Percentiles rank a stretch among this genome's conserved stretches.
These are phyloP conservation scores for Marisa cornuarietis DNA, from an alignment of 1,140 invertebrate genomes.

Conservation along the genomic window DNA sequence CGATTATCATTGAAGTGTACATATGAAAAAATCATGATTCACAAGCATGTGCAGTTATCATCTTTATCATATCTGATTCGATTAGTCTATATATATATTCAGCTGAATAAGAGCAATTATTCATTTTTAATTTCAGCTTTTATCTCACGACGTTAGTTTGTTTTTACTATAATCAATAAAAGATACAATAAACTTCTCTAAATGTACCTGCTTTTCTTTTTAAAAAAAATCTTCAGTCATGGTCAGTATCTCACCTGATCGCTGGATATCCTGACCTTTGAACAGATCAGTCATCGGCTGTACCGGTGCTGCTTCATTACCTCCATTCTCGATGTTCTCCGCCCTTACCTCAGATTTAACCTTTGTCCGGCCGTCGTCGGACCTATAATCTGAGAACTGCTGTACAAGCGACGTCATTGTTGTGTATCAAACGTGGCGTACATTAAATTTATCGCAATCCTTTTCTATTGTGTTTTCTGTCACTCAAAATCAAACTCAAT, in stretches of 20 bases:
- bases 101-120: not conserved
- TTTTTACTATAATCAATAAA: not conserved
- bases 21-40: too few species aligned
- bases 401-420: too few species aligned
- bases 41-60: too few species aligned
- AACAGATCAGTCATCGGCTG: slow-evolving; percentile 24
- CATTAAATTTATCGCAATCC: too few species aligned
- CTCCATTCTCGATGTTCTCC: not conserved
- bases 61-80: too few species aligned
- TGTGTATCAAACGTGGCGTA: not conserved
- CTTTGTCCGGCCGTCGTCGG: slow-evolving; percentile 7
- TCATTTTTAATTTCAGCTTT: not conserved
- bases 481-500: too few species aligned
- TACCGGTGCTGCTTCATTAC: not conserved
- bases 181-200: not conserved
- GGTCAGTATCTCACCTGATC: slow-evolving; percentile 24
- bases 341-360: not conserved
- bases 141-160: not conserved
- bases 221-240: not conserved
- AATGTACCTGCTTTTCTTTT: not conserved
- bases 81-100: not conserved
- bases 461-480: too few species aligned
- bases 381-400: too few species aligned
- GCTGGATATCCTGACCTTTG: slow-evolving; percentile 16
- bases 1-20: too few species aligned